Evolutionary conservation across 2,113 vertebrate genomes (phyloP).

Genomic region (Nothoprocta pentlandii): DNA sequence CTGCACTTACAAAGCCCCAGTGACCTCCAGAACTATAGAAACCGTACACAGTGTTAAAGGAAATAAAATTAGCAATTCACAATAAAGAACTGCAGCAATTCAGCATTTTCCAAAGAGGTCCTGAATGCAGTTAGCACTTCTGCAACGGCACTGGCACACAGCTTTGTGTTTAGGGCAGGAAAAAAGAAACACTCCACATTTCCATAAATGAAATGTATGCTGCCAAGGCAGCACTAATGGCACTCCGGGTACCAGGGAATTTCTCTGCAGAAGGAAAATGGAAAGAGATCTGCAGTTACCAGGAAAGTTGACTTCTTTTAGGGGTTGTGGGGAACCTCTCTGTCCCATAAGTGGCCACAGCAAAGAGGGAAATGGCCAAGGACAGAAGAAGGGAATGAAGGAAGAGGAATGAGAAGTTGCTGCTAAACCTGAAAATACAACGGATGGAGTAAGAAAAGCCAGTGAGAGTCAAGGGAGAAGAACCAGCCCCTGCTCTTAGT

Average conservation of each 20-base stretch:
- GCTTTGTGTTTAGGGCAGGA: neutral
- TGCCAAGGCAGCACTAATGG: neutral
- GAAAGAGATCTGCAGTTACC: neutral
- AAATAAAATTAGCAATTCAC: conserved; percentile 58
- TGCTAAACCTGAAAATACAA: conserved; percentile 8
- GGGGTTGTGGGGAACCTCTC: neutral
- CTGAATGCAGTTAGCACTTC: neutral
- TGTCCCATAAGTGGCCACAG: neutral
- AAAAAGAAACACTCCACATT: neutral
- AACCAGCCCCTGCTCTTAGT: neutral
- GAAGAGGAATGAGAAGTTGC: neutral
- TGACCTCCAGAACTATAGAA: conserved; percentile 57
- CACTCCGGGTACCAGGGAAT: neutral
- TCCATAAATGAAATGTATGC: neutral
- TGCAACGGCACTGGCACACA: neutral
- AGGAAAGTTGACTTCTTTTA: neutral
- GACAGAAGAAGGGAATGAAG: neutral
- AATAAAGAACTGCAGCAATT: conserved; percentile 25
- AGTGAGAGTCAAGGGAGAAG: conserved; percentile 36
- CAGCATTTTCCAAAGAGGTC: conserved; percentile 35
- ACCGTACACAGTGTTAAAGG: neutral
- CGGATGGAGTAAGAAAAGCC: neutral
- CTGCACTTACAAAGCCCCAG: conserved; percentile 53
- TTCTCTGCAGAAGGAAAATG: neutral
- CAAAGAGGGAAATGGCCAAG: neutral